These are phyloP conservation scores for Busseola fusca DNA, from an alignment of 2,888 invertebrate species.

Conservation along the genomic window DNA sequence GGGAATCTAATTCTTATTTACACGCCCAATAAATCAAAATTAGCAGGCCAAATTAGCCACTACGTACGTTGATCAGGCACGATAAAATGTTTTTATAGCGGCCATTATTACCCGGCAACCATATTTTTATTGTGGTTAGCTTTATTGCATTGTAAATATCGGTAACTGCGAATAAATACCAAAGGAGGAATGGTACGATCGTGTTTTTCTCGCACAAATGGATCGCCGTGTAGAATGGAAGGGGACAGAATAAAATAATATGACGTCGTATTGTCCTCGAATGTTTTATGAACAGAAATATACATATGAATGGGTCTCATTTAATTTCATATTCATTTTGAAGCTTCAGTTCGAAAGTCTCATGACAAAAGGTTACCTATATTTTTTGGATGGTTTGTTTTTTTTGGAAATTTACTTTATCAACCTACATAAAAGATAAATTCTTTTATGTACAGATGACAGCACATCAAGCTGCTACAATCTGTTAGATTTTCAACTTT, in stretches of 20 bases:
- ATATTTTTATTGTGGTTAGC: slow-evolving; percentile 71
- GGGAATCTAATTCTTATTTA: slow-evolving; percentile 71
- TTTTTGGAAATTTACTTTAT: slow-evolving; percentile 1
- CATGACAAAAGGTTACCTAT: slow-evolving; percentile 17
- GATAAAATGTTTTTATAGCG: slow-evolving; percentile 68
- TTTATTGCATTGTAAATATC: slow-evolving; percentile 73
- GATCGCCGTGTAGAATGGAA: slow-evolving; percentile 46
- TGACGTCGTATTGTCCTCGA: slow-evolving; percentile 58
- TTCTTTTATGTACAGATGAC: too few relatives aligned
- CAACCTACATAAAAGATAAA: not conserved
- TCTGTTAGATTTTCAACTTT: too few relatives aligned
- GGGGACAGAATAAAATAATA: slow-evolving; percentile 63
- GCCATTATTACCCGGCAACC: slow-evolving; percentile 67
- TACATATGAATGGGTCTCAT: slow-evolving; percentile 46
- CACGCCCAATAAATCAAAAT: slow-evolving; percentile 71
- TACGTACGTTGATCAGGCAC: slow-evolving; percentile 64
- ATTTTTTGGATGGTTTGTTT: not conserved
- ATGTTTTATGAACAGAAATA: slow-evolving; percentile 54
- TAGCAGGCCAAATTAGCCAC: slow-evolving; percentile 62
- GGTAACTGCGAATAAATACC: slow-evolving; percentile 68
- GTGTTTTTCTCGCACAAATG: slow-evolving; percentile 60
- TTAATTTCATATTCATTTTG: slow-evolving; percentile 57
- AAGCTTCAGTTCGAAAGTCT: slow-evolving; percentile 43
- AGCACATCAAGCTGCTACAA: too few relatives aligned
- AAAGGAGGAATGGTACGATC: slow-evolving; percentile 52